Evolutionary conservation across 1,140 invertebrate genomes (phyloP), one percentile per base, ranked within the genome.

Genomic region (Agrilus planipennis): DNA sequence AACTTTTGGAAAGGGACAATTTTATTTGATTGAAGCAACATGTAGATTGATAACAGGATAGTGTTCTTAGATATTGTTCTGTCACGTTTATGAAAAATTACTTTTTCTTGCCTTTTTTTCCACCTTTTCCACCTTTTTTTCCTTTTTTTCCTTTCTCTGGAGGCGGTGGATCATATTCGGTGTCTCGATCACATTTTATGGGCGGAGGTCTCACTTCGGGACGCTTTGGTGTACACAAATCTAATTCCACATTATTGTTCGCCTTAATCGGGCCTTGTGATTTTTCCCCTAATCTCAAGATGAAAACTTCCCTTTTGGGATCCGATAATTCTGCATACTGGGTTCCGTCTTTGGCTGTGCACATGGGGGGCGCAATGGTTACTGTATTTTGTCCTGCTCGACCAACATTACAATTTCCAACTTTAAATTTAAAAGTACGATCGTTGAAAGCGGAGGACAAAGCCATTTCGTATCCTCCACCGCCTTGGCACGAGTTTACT

Each of bases 221-320:
- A 2, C 52, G 56, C 45, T 58, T 59, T 3, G 62, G 62, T 0
- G 62, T 63, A 23, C 58, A 55, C 34, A 64, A 35, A 32, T 64
- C 60, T 36, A 64, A 45, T 44, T 64, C 62, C 39, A 64, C 45
- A 32, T 61, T 62, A 18, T 61, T 63, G 31, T 53, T 53, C n/a
- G n/a, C n/a, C 39, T 62, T 59, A 29, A 59, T 51, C 2, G 50
- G 41, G 1, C 55, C 54, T 45, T 61, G 53, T 18, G 45, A 53
- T 35, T 61, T 61, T 32, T 58, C 55, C 4, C 55, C 57, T 18
- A 59, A 54, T 16, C 55, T 36, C 12, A 64, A 43, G 12, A 63
- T 49, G 39, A 64, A 64, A 17, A 58, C 47, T 34, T 64, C 61
- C 36, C 58, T 60, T 37, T 62, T 56, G 3, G 59, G 57, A 44